A percentile compares a stretch with the other conserved stretches of the same genome.
Conservation (phyloP, 2,888 invertebrate species). For the Chrysolina oricalcia region DNA sequence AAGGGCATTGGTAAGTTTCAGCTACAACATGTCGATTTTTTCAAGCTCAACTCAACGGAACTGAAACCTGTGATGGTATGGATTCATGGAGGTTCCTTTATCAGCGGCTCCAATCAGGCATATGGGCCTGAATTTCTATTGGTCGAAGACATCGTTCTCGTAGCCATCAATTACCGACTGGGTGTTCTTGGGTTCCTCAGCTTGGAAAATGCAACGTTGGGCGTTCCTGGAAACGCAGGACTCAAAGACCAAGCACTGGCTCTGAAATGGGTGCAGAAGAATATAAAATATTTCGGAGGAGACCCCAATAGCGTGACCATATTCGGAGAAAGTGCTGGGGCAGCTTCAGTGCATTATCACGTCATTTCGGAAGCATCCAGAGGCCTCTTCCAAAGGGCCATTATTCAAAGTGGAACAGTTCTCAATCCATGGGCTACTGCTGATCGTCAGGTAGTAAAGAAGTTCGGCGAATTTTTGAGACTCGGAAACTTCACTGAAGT, state of each 20-base stretch:
- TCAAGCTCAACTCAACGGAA: not conserved
- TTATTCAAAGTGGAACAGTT: conserved; percentile 61
- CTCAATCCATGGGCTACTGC: conserved; percentile 56
- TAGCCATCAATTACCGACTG: conserved; percentile 72
- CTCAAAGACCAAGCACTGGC: conserved; percentile 74
- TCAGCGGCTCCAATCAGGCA: conserved; percentile 63
- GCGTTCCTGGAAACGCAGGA: conserved; percentile 74
- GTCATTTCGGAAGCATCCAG: conserved; percentile 43
- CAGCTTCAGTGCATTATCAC: conserved; percentile 45
- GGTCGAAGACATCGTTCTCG: conserved; percentile 71
- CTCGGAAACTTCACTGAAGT: conserved; percentile 55
- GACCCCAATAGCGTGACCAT: conserved; percentile 68
- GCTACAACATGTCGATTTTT: not conserved
- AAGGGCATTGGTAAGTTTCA: no score
- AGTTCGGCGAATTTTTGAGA: conserved; percentile 52
- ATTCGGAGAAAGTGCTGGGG: conserved; percentile 51
- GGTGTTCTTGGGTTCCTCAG: conserved; percentile 73
- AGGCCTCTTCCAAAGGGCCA: conserved; percentile 59
- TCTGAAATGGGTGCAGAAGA: conserved; percentile 73
- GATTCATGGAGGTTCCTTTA: conserved; percentile 70
- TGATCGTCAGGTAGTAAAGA: conserved; percentile 22
- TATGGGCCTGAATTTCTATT: conserved; percentile 72
- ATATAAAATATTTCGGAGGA: conserved; percentile 67
- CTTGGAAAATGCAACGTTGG: conserved; percentile 70
- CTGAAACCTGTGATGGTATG: conserved; percentile 69